phyloP scores from a whole-genome alignment of 1,140 invertebrate genomes.

The Tribolium castaneum region DNA sequence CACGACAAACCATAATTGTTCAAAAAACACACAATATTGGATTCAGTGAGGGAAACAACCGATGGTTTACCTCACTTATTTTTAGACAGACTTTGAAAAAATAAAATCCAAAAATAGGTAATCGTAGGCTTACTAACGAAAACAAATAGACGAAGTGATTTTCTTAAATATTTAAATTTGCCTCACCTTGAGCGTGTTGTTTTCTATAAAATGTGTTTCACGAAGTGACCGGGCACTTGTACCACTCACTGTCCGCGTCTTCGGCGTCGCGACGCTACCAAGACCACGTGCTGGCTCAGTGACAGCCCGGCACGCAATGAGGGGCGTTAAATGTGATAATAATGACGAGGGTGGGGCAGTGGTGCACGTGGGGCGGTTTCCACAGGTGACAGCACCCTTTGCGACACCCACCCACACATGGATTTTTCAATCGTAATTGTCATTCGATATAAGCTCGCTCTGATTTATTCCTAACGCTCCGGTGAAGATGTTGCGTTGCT shows the following conservation, averaged over 20 bases:
- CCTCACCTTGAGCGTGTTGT: too few relatives aligned
- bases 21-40: constrained; percentile 1
- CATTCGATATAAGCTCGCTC: not conserved
- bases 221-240: too few relatives aligned
- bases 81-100: not conserved
- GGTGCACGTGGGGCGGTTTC: constrained; percentile 27
- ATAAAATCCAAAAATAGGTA: not conserved
- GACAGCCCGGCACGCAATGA: constrained; percentile 41
- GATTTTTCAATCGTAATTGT: constrained; percentile 23
- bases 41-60: constrained; percentile 3
- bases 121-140: not conserved
- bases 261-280: constrained; percentile 38
- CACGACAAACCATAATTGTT: constrained; percentile 1
- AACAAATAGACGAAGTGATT: not conserved
- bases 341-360: constrained; percentile 36
- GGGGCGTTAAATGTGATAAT: constrained; percentile 42
- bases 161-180: not conserved
- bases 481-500: not conserved
- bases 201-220: too few relatives aligned
- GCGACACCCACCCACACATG: constrained; percentile 32
- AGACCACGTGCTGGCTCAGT: constrained; percentile 39
- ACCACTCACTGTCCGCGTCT: constrained; percentile 3
- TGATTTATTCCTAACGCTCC: not conserved
- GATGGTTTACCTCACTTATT: constrained; percentile 8
- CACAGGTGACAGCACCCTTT: constrained; percentile 40